phyloP scores from a whole-genome alignment of 23 tunicate species.

The Diplosoma virens region DNA sequence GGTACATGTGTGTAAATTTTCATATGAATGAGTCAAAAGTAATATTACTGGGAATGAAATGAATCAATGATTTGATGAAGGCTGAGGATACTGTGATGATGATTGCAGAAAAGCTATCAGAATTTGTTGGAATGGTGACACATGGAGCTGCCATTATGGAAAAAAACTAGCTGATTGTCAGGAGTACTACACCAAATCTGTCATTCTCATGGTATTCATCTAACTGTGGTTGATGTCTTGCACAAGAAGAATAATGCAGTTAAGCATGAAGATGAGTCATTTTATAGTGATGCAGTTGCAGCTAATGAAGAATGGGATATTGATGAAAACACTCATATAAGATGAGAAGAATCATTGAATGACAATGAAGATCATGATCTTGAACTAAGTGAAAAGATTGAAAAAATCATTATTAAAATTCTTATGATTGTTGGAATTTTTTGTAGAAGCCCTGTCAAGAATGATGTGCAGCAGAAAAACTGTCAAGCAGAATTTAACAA shows the following conservation, averaged over 20 bases:
- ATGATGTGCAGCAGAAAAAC: neutral
- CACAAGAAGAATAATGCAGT: neutral
- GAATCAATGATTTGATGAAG: neutral
- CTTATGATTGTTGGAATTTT: neutral
- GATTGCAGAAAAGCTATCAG: too few species aligned
- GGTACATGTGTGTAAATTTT: neutral
- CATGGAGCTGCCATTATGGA: too few species aligned
- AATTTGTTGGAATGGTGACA: too few species aligned
- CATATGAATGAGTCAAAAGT: neutral
- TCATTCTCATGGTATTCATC: neutral
- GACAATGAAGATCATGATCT: neutral
- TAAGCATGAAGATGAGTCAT: neutral
- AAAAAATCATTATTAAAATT: neutral
- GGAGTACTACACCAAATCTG: neutral
- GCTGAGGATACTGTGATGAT: neutral
- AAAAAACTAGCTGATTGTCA: neutral
- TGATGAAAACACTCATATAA: neutral
- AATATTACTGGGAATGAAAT: neutral
- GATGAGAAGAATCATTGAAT: neutral
- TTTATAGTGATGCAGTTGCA: neutral
- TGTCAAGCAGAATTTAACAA: neutral
- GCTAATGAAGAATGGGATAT: neutral
- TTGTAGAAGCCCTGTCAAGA: neutral
- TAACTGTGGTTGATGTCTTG: too few species aligned
- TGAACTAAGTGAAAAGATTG: neutral